Evolutionary conservation across 2,797 vertebrate species (phyloP).

Genomic region (Artibeus lituratus): DNA sequence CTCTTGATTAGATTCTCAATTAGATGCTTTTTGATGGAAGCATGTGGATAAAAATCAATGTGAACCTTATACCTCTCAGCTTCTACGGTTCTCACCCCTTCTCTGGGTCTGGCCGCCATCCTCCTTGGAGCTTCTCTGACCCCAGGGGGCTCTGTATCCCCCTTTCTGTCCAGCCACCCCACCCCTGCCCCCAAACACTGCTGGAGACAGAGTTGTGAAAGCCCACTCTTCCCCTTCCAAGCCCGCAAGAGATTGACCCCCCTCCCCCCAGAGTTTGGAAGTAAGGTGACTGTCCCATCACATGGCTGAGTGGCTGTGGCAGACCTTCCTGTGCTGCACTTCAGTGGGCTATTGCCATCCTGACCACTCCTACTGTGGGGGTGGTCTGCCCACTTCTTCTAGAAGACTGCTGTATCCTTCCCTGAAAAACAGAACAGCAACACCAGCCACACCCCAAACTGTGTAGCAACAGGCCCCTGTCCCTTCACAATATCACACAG

Average conservation of each 20-base stretch:
- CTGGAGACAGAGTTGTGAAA: neutral
- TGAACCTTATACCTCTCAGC: too few relatives aligned
- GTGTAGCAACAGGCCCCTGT: neutral
- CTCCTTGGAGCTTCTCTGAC: neutral
- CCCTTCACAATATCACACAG: neutral
- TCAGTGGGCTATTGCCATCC: rapidly evolving
- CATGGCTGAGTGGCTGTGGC: rapidly evolving
- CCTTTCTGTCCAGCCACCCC: too few relatives aligned
- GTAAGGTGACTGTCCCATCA: rapidly evolving
- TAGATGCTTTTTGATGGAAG: neutral
- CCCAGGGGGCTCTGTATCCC: too few relatives aligned
- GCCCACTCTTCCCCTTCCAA: neutral
- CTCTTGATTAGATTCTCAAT: neutral
- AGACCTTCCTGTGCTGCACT: rapidly evolving
- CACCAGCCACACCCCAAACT: neutral
- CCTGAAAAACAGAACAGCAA: neutral
- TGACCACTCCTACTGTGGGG: too few relatives aligned
- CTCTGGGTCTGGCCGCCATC: neutral
- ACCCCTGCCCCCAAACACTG: neutral
- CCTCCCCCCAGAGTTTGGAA: neutral
- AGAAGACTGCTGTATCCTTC: neutral
- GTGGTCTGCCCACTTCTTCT: too few relatives aligned
- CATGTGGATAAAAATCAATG: neutral
- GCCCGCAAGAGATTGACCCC: rapidly evolving
- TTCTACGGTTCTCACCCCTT: neutral